Percentiles rank a stretch among this genome's conserved stretches.
Conservation (phyloP, 2,113 vertebrate genomes). For the Ellobius talpinus region DNA sequence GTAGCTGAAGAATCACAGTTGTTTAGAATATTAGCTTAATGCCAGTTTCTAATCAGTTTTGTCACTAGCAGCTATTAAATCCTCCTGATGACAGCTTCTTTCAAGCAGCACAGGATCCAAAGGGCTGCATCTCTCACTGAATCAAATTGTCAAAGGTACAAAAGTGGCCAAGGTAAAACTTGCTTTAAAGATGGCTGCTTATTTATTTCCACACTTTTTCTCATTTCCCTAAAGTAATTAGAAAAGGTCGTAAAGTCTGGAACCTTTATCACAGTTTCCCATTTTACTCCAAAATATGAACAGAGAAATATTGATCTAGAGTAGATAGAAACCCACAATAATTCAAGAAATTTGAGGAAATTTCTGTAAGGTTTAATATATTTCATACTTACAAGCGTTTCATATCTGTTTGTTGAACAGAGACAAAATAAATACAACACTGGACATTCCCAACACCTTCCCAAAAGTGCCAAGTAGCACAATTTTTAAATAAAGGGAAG, state of each 20-base stretch:
- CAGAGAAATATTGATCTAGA: not conserved
- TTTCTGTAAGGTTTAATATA: not conserved
- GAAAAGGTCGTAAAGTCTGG: conserved; percentile 14
- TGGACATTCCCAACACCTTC: not conserved
- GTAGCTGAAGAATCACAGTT: conserved; percentile 40
- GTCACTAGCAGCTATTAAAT: not conserved
- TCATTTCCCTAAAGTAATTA: not conserved
- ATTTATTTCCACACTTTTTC: not conserved
- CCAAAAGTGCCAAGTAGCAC: not conserved
- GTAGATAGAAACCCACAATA: not conserved
- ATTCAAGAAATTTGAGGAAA: not conserved
- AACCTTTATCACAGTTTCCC: not conserved
- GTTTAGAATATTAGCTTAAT: conserved; percentile 55
- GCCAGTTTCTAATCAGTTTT: conserved; percentile 56
- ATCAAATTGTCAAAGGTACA: conserved; percentile 17
- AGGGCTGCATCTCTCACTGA: not conserved
- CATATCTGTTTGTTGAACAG: not conserved
- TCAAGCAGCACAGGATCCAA: conserved; percentile 7
- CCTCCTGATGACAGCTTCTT: not conserved
- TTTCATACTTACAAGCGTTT: not conserved
- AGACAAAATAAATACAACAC: not conserved
- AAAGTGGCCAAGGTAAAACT: conserved; percentile 35
- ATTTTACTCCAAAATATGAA: not conserved
- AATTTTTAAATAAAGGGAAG: not conserved
- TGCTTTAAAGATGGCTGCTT: not conserved